Evolutionary conservation across 2,888 invertebrate genomes (phyloP), one percentile per base, ranked within the genome.

Genomic region (Palloptera scutellata): DNA sequence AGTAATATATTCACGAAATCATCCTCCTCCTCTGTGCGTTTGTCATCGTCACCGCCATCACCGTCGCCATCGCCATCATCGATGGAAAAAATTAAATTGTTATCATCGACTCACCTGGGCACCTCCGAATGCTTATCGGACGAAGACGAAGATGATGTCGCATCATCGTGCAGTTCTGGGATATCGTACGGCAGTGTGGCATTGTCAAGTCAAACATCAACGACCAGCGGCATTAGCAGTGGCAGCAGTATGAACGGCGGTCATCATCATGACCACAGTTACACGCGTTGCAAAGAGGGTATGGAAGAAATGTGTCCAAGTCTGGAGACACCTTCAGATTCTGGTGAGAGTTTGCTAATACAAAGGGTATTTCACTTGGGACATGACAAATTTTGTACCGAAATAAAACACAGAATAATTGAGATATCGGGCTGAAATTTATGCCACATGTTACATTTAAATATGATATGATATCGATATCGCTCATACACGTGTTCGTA

Each of bases 241-340:
- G 72, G 15, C 76, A 77, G 66, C 54, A 52, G 67, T 41, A 61
- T 51, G 57, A 59, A 15, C n/a, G 51, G 13, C 45, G 42, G 43
- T 58, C 55, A 43, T n/a, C 69, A 43, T 19, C 59, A 67, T 41
- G 93, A 88, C 87, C 93, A 88, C 87, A 92, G 89, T 86, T 93
- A 94, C 74, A 89, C 91, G 73, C 89, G 90, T 73, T 88, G 89
- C 77, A 87, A 87, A 75, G 86, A 85, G 73, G 78, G 73, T 66
- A 87, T 87, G 81, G 87, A 90, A 72, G 91, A 91, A 79, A 69
- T 79, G 45, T 88, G 88, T 77, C 88, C 92, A 62, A 93, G 93
- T 75, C 89, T 94, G 40, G 93, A 94, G 81, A 95, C 95, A 74
- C 95, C 95, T 66, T 95, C 95, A 53, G 95, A 95, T 88, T 95